Conservation (phyloP, 2,888 invertebrate genomes). For the Uropetala carovei region DNA sequence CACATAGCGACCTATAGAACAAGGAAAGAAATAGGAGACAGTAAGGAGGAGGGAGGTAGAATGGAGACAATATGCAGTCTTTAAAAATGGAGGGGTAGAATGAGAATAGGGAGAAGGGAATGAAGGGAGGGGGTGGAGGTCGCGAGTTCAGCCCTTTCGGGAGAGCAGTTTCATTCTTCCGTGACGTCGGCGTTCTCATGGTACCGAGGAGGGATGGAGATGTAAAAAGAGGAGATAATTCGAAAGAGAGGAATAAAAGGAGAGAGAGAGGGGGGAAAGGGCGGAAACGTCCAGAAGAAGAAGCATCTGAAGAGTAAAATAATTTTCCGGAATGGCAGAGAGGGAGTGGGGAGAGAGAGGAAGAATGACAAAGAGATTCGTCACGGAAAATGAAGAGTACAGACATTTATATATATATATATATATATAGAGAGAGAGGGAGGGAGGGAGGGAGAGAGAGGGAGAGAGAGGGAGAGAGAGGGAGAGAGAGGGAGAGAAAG, state of each 20-base stretch:
- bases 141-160: not conserved
- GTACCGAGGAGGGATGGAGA: not conserved
- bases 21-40: not conserved
- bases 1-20: no score
- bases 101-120: no score
- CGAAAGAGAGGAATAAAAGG: not conserved
- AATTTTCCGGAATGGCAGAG: not conserved
- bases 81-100: no score
- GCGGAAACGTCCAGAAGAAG: not conserved
- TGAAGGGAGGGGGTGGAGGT: not conserved
- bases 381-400: no score
- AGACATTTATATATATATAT: no score
- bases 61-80: no score
- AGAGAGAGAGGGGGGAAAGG: not conserved
- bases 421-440: no score
- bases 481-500: no score
- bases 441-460: no score
- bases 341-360: no score
- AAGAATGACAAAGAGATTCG: no score
- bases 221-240: not conserved
- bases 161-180: conserved; percentile 18
- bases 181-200: not conserved
- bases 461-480: no score
- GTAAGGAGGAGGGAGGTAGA: not conserved
- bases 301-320: conserved; percentile 19